Base-by-base conservation (phyloP, 2,888 invertebrate genomes). In the Microchrysa polita region DNA sequence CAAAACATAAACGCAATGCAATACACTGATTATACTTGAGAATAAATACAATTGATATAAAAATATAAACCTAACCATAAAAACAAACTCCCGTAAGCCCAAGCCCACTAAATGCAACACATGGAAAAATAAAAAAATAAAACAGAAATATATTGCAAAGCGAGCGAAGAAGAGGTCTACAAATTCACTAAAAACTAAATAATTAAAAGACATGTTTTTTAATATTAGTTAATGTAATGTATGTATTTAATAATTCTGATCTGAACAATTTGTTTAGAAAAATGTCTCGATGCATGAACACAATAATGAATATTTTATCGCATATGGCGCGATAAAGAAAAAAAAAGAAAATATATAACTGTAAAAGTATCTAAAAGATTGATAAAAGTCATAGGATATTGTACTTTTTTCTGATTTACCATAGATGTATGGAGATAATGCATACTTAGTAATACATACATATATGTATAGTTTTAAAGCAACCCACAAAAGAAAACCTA, bases 131-230 rank as follows among this genome's bases (percentile, higher is more conserved):
- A n/a, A n/a, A n/a, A 59, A 34, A 10, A 61, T 61, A 23, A 2
- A 18, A 40, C 40, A 61, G 40, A 61, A 40, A 16, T 40, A 48
- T 22, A n/a, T n/a, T n/a, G 65, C 4, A 22, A 48, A 44, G 10
- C n/a, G 48, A 48, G 22, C 14, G 14, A 5, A 44, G 7, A 48
- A 44, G 5, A 18, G 20, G 44, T 42, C 16, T 42, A 61, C 61
- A 65, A 65, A 65, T n/a, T n/a, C 18, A 34, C 65, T 65, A 14
- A 48, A n/a, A 65, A 18, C 22, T 42, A 48, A 48, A 61, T 34
- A 34, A 61, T 23, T 10, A 65, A 65, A 65, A 65, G 65, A 65
- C 65, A 65, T 48, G 65, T 65, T 44, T 60, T 48, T 65, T 65
- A 65, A 65, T 65, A 55, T 55, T 55, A 55, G 48, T 65, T 65